Conservation (phyloP, 2,113 vertebrate genomes). For the Clinocottus analis region DNA sequence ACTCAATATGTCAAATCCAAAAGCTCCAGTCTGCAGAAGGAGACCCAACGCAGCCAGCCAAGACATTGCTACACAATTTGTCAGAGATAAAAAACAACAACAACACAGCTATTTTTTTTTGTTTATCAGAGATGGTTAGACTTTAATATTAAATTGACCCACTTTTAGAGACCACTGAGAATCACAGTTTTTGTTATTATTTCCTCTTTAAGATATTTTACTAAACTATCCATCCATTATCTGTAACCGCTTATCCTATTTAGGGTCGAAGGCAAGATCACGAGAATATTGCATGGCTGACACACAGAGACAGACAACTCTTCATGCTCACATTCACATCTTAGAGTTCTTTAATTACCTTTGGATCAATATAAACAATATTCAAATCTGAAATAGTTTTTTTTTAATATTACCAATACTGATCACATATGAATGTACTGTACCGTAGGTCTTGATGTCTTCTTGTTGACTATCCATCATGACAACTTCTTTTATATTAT, state of each 20-base stretch:
- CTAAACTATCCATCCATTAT: too few species aligned
- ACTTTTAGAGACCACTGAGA: too few species aligned
- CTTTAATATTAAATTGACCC: too few species aligned
- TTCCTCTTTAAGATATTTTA: too few species aligned
- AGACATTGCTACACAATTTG: neutral
- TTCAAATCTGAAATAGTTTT: neutral
- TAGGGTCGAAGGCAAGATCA: too few species aligned
- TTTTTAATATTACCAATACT: neutral
- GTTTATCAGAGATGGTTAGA: neutral
- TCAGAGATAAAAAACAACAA: neutral
- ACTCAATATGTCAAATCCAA: neutral
- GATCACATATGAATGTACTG: neutral
- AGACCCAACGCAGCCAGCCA: neutral
- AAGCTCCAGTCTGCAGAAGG: conserved; percentile 4
- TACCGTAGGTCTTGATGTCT: neutral
- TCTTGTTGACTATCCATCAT: too few species aligned
- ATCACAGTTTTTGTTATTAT: too few species aligned
- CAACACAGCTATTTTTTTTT: neutral
- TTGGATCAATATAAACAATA: neutral
- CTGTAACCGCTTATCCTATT: too few species aligned
- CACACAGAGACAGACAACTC: too few species aligned
- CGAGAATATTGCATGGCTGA: too few species aligned
- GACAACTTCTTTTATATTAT: neutral
- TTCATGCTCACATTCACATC: too few species aligned
- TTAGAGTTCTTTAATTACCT: too few species aligned